Evolutionary conservation across 1,140 invertebrate genomes (phyloP).

Genomic region (Pristionchus pacificus): DNA sequence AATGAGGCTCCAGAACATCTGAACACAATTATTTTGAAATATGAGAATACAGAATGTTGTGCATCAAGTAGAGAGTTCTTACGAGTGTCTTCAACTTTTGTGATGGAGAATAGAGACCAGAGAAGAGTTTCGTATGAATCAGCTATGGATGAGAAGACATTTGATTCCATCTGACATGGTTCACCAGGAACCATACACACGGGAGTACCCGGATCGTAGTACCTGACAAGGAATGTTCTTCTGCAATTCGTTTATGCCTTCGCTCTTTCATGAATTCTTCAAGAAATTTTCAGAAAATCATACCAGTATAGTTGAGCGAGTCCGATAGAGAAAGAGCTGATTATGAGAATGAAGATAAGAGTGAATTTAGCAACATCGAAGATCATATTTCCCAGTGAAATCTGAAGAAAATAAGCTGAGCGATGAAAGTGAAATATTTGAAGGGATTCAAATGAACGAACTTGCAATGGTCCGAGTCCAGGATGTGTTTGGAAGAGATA

Average conservation of each 20-base stretch:
- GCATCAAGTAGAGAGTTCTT: too few relatives aligned
- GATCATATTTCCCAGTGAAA: conserved; percentile 64
- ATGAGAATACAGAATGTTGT: conserved; percentile 62
- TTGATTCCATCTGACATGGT: conserved; percentile 40
- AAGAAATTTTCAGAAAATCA: too few relatives aligned
- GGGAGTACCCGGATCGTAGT: conserved; percentile 32
- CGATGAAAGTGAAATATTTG: conserved; percentile 1
- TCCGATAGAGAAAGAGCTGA: conserved; percentile 63
- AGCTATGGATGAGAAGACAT: conserved; percentile 58
- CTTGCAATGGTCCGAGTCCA: conserved; percentile 61
- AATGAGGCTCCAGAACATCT: conserved; percentile 43
- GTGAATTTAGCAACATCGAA: conserved; percentile 64
- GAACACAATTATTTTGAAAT: conserved; percentile 55
- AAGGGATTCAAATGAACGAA: conserved; percentile 4
- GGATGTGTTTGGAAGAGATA: conserved; percentile 62
- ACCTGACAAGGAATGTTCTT: conserved; percentile 7
- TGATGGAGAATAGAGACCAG: conserved; percentile 65
- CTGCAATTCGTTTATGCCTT: background rate
- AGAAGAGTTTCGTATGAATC: conserved; percentile 63
- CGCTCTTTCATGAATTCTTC: too few relatives aligned
- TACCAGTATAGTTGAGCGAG: conserved; percentile 63
- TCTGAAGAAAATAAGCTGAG: conserved; percentile 39
- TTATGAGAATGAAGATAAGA: conserved; percentile 63
- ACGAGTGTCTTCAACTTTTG: conserved; percentile 59
- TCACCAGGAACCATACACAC: conserved; percentile 41